Base-by-base conservation (phyloP, 37 sponge, comb jelly and placozoan genomes). In the Dysidea cf. avara region DNA sequence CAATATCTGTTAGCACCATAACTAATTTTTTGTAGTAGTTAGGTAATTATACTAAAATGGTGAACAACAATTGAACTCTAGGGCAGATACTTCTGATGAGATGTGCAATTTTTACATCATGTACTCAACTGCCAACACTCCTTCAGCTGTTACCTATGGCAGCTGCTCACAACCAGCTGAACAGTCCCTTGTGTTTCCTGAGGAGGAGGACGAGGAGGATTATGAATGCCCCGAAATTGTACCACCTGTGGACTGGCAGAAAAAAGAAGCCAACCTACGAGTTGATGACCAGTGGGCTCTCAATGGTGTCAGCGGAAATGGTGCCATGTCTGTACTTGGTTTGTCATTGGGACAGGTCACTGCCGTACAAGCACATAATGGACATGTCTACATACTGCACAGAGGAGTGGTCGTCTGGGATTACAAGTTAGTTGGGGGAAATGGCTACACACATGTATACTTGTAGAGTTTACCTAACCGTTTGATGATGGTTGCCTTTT, bases 41-140 rank as follows among this genome's bases (percentile, higher is more conserved):
- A 65, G 69, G 25, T 74, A 33, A 16, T 24, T 13, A 70, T 2
- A 6, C 9, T 66, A 34, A 38, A 16, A 43, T n/a, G n/a, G n/a
- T n/a, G n/a, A n/a, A n/a, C n/a, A n/a, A n/a, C n/a, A n/a, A n/a
- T n/a, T n/a, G n/a, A n/a, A n/a, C n/a, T 24, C 14, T 50, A 92
- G 89, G 0, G 49, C 92, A 1, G 60, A 77, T 37, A 81, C 61
- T 39, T 64, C 71, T 28, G 88, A 97, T 32, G 97, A 97, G 48
- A 97, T 97, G 97, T 97, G 97, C 43, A 97, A 97, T 75, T 97
- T 87, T 71, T 97, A 97, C 75, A 93, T 97, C 60, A 97, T 97
- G 97, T 97, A 86, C 80, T 81, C 87, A 80, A 83, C 72, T 0
- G 49, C 43, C 7, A 85, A 90, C 31, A 56, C 70, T n/a, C 68